phyloP scores from a whole-genome alignment of 2,113 vertebrate species.

The Edolisoma coerulescens region DNA sequence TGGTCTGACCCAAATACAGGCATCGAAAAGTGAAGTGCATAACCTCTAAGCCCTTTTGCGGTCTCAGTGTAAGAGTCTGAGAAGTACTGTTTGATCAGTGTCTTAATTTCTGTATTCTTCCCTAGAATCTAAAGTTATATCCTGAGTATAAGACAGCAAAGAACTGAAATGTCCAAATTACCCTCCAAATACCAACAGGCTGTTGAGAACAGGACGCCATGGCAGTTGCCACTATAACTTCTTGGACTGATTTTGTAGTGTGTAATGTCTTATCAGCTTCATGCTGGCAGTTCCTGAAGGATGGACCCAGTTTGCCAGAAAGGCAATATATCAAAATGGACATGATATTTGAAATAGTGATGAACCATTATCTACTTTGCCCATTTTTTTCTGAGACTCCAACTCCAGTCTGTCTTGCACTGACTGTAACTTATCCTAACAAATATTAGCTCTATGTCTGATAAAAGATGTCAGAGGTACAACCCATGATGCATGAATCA shows the following conservation, averaged over 20 bases:
- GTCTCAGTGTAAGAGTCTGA: neutral
- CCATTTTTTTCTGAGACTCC: neutral
- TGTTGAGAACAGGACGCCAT: neutral
- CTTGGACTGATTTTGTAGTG: neutral
- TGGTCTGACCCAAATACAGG: fast-evolving
- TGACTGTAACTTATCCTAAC: neutral
- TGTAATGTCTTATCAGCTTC: neutral
- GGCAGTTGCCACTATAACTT: neutral
- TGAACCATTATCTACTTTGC: neutral
- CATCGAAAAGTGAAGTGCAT: neutral
- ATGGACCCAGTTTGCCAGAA: neutral
- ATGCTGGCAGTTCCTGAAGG: neutral
- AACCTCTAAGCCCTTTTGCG: neutral
- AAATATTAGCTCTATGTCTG: neutral
- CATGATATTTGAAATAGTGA: neutral
- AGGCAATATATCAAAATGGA: neutral
- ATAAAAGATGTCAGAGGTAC: neutral
- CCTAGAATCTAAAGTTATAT: neutral
- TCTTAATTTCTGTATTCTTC: neutral
- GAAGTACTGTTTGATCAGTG: neutral
- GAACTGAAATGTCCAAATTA: neutral
- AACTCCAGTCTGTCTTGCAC: neutral
- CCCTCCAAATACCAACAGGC: neutral
- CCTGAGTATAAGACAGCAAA: neutral
- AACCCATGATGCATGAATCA: neutral